Base-by-base conservation (phyloP, 2,888 invertebrate species). In the Tinea trinotella region DNA sequence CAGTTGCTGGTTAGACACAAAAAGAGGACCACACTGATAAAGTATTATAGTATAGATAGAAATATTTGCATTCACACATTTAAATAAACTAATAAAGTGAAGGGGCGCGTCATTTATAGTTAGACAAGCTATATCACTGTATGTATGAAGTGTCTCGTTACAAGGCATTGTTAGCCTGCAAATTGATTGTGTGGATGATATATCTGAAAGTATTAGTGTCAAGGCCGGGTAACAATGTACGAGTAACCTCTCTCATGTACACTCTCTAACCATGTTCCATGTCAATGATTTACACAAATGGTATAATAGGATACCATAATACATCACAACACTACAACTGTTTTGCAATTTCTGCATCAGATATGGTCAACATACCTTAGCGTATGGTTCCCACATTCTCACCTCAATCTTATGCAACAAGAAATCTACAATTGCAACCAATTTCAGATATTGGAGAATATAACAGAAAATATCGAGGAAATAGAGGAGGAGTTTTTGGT, bases 401-500 rank as follows among this genome's bases (percentile, higher is more conserved):
- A 40, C n/a, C 13, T 2, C 40, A 7, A 30, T 30, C 7, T 30
- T 30, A 30, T 30, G 7, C 7, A 30, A 40, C 13, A n/a, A n/a
- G n/a, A 40, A 40, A 12, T 12, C 13, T 13, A 40, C 15, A 40
- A 7, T n/a, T 15, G 40, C n/a, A 24, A 9, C 24, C 9, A 40
- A 40, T 40, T 65, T n/a, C 73, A 87, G 86, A 91, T 94, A 58
- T 74, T 94, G 66, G 93, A 94, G 69, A 92, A 92, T 62, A 91
- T 94, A 52, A 88, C 91, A 0, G 93, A 94, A 68, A 93, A 93
- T 63, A 89, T 94, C 56, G 93, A 94, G 70, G 94, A 94, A 74
- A 93, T 94, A 57, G 93, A 94, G 75, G 93, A 93, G 63, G 94
- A 94, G 68, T 93, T 90, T 66, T 76, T 90, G 15, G 91, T 94